A percentile compares a stretch with the other conserved stretches of the same genome.
Conservation (phyloP, 53 echinoderm and acorn worm species). For the Holothuria scabra region DNA sequence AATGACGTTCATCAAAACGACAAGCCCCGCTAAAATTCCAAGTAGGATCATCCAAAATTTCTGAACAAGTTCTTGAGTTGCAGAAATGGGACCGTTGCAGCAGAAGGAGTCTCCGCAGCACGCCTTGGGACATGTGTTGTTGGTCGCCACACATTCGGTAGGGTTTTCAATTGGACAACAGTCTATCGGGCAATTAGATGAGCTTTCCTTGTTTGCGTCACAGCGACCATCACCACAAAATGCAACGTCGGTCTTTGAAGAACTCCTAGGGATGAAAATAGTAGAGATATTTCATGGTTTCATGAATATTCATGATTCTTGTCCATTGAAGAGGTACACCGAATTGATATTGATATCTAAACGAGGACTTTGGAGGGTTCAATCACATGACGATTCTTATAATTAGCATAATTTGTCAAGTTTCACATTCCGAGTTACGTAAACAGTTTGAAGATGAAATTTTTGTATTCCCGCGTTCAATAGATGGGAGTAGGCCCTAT, state of each 20-base stretch:
- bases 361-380: no score
- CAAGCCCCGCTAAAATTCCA: constrained; percentile 54
- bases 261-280: constrained; percentile 2
- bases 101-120: constrained; percentile 74
- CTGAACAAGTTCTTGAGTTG: constrained; percentile 8
- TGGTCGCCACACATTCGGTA: constrained; percentile 47
- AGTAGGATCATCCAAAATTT: constrained; percentile 69
- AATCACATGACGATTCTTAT: no score
- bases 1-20: constrained; percentile 67
- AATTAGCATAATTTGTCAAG: no score
- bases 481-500: no score
- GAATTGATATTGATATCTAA: no score
- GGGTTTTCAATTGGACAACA: constrained; percentile 74
- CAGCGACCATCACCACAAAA: constrained; percentile 93
- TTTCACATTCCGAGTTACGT: no score
- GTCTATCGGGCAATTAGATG: constrained; percentile 68
- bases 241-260: not conserved
- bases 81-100: constrained; percentile 51
- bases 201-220: constrained; percentile 56
- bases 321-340: no score
- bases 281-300: no score
- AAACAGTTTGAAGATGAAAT: no score
- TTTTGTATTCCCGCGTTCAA: no score
- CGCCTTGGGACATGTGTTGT: constrained; percentile 84
- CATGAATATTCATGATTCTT: no score